phyloP scores from a whole-genome alignment of 1,140 invertebrate genomes.

The Diabrotica virgifera region DNA sequence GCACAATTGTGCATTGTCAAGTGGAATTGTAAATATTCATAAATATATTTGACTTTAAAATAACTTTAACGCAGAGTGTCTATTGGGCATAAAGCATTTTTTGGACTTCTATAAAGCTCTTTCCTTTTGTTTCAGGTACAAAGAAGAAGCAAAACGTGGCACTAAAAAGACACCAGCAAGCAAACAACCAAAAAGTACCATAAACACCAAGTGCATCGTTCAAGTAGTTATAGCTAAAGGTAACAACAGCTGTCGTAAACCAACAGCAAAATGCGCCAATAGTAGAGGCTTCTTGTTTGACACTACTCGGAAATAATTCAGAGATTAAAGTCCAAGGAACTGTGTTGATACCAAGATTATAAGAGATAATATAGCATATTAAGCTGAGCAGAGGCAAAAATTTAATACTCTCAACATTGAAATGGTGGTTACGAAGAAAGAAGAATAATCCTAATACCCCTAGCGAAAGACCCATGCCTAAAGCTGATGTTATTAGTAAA shows the following conservation, averaged over 20 bases:
- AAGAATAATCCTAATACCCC: conserved; percentile 59
- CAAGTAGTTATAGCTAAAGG: conserved; percentile 1
- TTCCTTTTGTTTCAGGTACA: conserved; percentile 80
- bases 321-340: conserved; percentile 68
- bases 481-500: conserved; percentile 61
- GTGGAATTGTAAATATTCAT: no score
- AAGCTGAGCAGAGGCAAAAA: conserved; percentile 63
- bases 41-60: no score
- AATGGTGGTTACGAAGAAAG: conserved; percentile 51
- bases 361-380: conserved; percentile 65
- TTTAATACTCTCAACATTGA: conserved; percentile 47
- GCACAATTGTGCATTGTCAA: no score
- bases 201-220: conserved; percentile 53
- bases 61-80: no score
- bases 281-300: conserved; percentile 65
- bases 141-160: conserved; percentile 60
- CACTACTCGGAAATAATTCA: conserved; percentile 68
- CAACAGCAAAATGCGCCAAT: not conserved
- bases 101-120: conserved; percentile 57
- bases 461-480: conserved; percentile 54
- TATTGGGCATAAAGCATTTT: conserved; percentile 11
- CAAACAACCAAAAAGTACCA: conserved; percentile 70
- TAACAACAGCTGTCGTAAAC: not conserved
- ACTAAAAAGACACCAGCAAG: conserved; percentile 58
- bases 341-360: conserved; percentile 63